Evolutionary conservation across 2,113 vertebrate species (phyloP).

Genomic region (Bos javanicus): DNA sequence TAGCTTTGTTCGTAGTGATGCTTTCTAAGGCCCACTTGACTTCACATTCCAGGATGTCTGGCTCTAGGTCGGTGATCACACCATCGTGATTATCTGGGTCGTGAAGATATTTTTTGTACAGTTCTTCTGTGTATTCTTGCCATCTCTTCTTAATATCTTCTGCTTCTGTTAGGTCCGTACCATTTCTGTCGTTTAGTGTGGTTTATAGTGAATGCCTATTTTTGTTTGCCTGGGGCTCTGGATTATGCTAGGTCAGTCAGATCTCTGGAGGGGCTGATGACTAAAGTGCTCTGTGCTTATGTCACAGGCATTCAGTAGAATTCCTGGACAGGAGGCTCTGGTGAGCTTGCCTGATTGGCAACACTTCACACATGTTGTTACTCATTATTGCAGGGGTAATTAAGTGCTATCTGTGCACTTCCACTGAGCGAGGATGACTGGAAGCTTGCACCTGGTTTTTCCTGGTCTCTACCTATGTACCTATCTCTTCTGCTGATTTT

Average conservation of each 20-base stretch:
- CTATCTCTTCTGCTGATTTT: not conserved
- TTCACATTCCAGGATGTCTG: too few species aligned
- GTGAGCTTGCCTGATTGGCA: not conserved
- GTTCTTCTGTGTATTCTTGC: too few species aligned
- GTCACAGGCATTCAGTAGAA: not conserved
- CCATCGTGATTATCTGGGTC: too few species aligned
- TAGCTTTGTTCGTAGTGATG: too few species aligned
- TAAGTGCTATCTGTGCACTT: not conserved
- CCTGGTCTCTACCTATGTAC: not conserved
- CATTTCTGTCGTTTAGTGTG: not conserved
- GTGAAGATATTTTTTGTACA: too few species aligned
- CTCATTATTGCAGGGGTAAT: not conserved
- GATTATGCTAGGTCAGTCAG: not conserved
- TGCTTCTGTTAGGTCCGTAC: too few species aligned
- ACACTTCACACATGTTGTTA: not conserved
- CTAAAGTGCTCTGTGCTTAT: not conserved
- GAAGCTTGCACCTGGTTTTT: not conserved
- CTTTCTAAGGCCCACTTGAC: too few species aligned
- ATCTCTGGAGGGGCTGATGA: not conserved
- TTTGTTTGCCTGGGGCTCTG: not conserved
- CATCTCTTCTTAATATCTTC: too few species aligned
- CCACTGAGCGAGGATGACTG: not conserved
- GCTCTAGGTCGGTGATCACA: too few species aligned
- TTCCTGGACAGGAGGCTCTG: not conserved
- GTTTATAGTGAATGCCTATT: not conserved